Percentiles rank a stretch among this genome's conserved stretches.
These are phyloP conservation scores for Siniperca chuatsi DNA, from an alignment of 2,113 vertebrate genomes.

Conservation along the genomic window DNA sequence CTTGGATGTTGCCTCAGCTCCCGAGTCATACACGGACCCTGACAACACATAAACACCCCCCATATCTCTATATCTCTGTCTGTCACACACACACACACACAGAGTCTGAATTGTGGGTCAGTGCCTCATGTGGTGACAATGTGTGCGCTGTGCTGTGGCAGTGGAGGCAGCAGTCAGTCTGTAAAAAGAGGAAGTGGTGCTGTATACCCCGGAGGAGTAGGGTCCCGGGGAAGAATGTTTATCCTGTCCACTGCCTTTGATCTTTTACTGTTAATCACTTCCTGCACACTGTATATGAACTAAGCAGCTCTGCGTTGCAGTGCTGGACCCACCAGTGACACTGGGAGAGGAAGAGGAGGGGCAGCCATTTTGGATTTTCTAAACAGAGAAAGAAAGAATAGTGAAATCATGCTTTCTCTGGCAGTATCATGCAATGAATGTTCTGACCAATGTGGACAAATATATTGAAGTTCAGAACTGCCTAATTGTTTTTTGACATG, in stretches of 20 bases:
- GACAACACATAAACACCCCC: constrained; percentile 52
- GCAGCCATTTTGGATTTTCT: constrained; percentile 44
- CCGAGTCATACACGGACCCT: constrained; percentile 34
- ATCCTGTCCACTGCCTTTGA: constrained; percentile 87
- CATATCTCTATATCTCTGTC: constrained; percentile 42
- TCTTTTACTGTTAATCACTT: constrained; percentile 89
- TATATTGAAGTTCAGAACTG: constrained; percentile 15
- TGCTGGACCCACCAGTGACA: constrained; percentile 40
- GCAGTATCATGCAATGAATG: constrained; percentile 1
- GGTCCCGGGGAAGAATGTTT: constrained; percentile 86
- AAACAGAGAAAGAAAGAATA: background rate
- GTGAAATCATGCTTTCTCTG: background rate
- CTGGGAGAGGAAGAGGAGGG: constrained; percentile 47
- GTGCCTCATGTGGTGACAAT: constrained; percentile 87
- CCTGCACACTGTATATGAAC: constrained; percentile 88
- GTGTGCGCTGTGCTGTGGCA: constrained; percentile 83
- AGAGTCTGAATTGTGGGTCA: constrained; percentile 62
- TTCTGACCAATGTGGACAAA: constrained; percentile 26
- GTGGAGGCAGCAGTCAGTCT: constrained; percentile 81
- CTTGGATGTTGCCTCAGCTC: constrained; percentile 48
- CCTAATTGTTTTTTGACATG: constrained; percentile 48
- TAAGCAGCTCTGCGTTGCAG: constrained; percentile 54
- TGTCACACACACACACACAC: constrained; percentile 27
- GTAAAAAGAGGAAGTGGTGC: constrained; percentile 85
- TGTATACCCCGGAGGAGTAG: constrained; percentile 82